These are phyloP conservation scores for Alosa sapidissima DNA, from an alignment of 2,797 vertebrate species.

Conservation along the genomic window DNA sequence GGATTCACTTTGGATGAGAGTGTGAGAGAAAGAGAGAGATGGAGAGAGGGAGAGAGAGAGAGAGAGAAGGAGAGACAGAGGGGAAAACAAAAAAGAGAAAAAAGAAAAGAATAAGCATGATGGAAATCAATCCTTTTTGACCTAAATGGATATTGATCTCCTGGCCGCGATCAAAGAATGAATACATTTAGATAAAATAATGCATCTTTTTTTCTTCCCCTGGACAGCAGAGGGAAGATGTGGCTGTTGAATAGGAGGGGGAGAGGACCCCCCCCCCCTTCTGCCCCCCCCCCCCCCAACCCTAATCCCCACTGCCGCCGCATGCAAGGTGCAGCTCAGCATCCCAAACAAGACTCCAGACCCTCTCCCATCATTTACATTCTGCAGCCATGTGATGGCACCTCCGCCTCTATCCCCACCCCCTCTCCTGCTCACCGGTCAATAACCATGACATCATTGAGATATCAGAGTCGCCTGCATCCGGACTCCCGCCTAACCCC, in stretches of 20 bases:
- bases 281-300: not conserved
- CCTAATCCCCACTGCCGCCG: not conserved
- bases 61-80: not conserved
- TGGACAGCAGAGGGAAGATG: conserved; percentile 20
- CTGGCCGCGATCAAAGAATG: conserved; percentile 46
- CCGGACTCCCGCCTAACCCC: not conserved
- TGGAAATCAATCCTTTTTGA: conserved; percentile 50
- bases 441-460: conserved; percentile 36
- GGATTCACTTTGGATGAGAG: conserved; percentile 43
- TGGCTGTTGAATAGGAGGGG: conserved; percentile 5
- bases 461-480: conserved; percentile 18
- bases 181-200: conserved; percentile 53
- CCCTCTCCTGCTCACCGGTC: not conserved
- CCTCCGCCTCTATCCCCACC: not conserved
- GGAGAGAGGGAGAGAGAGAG: not conserved
- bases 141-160: conserved; percentile 57
- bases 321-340: conserved; percentile 10
- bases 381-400: conserved; percentile 10
- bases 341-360: conserved; percentile 19
- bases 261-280: not conserved
- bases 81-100: not conserved
- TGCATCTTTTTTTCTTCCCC: conserved; percentile 32
- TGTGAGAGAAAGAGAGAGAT: conserved; percentile 17
- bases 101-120: conserved; percentile 34
- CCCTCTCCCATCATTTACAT: not conserved